Percentiles rank a stretch among this genome's conserved stretches.
phyloP scores from a whole-genome alignment of 2,888 invertebrate genomes.

The Drosophila paranaensis region DNA sequence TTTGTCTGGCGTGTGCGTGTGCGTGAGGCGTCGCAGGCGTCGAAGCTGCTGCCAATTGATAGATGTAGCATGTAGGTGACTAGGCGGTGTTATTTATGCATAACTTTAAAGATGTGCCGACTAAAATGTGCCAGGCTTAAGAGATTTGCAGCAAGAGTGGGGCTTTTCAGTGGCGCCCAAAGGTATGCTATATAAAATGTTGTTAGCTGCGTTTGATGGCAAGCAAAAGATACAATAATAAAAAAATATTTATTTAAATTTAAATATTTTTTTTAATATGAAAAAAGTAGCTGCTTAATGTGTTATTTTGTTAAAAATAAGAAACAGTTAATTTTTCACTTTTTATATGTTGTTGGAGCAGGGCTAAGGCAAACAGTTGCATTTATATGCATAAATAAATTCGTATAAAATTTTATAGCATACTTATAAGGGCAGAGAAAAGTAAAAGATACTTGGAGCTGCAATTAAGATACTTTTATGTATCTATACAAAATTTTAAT shows the following conservation, averaged over 20 bases:
- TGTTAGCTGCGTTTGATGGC: not conserved
- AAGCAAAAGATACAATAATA: not conserved
- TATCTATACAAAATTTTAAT: not conserved
- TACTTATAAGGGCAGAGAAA: constrained; percentile 3
- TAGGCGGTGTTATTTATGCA: constrained; percentile 37
- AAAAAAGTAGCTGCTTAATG: not conserved
- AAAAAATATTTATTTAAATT: not conserved
- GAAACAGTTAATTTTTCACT: not conserved
- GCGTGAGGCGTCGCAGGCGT: not conserved
- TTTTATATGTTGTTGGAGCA: not conserved
- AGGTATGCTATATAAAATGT: constrained; percentile 10
- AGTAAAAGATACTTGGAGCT: not conserved
- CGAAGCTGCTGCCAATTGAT: constrained; percentile 27
- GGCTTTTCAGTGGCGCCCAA: constrained; percentile 2
- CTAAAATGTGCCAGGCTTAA: not conserved
- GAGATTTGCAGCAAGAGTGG: not conserved
- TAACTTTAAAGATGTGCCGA: constrained; percentile 7
- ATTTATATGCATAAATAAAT: not conserved
- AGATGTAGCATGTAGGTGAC: constrained; percentile 47
- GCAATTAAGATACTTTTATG: not conserved
- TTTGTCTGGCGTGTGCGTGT: constrained; percentile 33
- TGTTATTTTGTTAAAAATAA: not conserved
- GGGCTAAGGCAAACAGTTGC: not conserved
- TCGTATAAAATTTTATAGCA: not conserved
- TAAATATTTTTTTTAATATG: not conserved